Evolutionary conservation across 2,113 vertebrate species (phyloP).

Genomic region (Cricetomys ansorgei): DNA sequence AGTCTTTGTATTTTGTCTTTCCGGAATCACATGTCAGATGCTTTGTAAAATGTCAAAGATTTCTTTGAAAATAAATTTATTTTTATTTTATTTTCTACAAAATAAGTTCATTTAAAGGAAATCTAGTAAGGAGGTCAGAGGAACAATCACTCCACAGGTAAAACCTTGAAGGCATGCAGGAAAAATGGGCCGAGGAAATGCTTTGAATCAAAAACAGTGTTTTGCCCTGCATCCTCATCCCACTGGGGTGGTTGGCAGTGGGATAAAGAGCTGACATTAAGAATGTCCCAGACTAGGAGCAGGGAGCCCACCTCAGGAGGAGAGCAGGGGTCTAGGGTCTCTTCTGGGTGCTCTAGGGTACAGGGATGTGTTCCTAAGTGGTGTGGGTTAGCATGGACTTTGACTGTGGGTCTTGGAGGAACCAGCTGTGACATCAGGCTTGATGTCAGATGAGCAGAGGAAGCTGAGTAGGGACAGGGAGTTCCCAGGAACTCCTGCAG

Average conservation of each 20-base stretch:
- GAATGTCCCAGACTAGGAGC: background rate
- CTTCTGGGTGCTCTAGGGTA: fast-evolving
- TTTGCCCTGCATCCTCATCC: background rate
- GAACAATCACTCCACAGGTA: background rate
- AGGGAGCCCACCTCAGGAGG: background rate
- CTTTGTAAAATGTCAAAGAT: background rate
- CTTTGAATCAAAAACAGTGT: background rate
- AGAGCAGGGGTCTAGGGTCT: background rate
- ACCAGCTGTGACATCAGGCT: background rate
- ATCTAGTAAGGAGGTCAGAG: background rate
- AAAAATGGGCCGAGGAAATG: background rate
- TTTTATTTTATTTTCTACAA: background rate
- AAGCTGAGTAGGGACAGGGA: background rate
- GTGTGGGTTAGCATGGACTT: background rate
- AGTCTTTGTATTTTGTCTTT: background rate
- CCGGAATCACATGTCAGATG: background rate
- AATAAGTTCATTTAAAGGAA: background rate
- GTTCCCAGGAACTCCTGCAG: background rate
- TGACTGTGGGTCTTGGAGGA: fast-evolving
- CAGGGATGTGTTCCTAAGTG: no score
- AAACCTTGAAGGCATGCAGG: fast-evolving
- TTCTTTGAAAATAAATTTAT: conserved; percentile 32
- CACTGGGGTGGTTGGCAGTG: fast-evolving
- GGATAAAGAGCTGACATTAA: background rate
- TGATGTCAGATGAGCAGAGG: background rate